Conservation (phyloP, 92 coral and sea anemone species). For the Parazoanthus swiftii region DNA sequence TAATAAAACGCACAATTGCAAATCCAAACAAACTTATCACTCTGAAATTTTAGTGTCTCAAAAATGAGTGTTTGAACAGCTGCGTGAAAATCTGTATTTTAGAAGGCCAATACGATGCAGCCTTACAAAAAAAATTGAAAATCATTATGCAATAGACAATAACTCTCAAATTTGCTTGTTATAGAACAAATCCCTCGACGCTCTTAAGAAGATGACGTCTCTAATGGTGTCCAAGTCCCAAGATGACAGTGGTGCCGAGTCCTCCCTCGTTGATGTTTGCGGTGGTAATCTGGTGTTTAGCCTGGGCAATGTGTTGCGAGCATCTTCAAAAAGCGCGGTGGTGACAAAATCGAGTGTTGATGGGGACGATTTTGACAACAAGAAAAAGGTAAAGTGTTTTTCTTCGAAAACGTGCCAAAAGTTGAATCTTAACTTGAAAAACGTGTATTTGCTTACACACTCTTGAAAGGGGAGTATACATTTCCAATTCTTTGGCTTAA, state of each 20-base stretch:
- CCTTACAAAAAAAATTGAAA: background rate
- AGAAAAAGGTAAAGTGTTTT: constrained; percentile 11
- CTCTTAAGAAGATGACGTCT: constrained; percentile 58
- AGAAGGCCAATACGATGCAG: background rate
- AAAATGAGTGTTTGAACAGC: no score
- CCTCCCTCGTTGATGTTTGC: constrained; percentile 60
- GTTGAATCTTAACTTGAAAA: no score
- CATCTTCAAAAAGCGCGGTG: constrained; percentile 70
- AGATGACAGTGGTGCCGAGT: constrained; percentile 63
- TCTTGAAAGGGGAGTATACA: background rate
- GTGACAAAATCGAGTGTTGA: background rate
- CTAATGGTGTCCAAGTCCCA: constrained; percentile 56
- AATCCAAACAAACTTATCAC: no score
- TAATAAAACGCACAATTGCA: no score
- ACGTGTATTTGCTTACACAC: no score
- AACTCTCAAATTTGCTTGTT: background rate
- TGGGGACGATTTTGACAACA: background rate
- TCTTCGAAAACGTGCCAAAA: background rate
- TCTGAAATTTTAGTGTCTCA: no score
- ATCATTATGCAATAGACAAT: background rate
- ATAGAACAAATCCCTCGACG: constrained; percentile 59
- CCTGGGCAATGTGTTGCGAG: constrained; percentile 70
- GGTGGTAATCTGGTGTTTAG: constrained; percentile 81
- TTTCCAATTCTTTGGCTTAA: background rate
- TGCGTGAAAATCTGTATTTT: no score